phyloP scores from a whole-genome alignment of 2,888 invertebrate genomes.

The Caenorhabditis auriculariae region DNA sequence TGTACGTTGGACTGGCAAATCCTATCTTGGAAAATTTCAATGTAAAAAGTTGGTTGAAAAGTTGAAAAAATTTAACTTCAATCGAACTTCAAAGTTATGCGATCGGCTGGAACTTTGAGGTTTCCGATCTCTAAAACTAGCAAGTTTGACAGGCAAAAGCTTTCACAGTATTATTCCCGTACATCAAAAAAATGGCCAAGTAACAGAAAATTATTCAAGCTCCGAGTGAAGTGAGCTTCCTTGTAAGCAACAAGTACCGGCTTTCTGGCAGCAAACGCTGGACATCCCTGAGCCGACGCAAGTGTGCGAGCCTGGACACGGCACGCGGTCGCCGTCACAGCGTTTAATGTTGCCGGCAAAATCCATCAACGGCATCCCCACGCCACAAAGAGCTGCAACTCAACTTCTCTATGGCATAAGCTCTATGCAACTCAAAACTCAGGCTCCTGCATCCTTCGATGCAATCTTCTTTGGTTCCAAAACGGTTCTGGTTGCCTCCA shows the following conservation, averaged over 20 bases:
- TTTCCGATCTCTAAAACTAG: too few species aligned
- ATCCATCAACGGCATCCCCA: conserved; percentile 52
- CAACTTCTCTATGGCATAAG: neutral
- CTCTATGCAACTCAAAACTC: too few species aligned
- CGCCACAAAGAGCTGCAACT: conserved; percentile 43
- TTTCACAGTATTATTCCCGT: too few species aligned
- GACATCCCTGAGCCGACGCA: conserved; percentile 46
- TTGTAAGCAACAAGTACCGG: conserved; percentile 19
- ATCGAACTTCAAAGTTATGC: too few species aligned
- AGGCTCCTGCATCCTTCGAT: conserved; percentile 44
- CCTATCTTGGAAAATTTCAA: conserved; percentile 33
- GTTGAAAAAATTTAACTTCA: neutral
- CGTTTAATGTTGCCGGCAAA: conserved; percentile 53
- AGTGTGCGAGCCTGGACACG: conserved; percentile 46
- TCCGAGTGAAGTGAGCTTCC: too few species aligned
- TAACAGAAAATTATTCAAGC: too few species aligned
- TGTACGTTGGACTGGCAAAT: conserved; percentile 43
- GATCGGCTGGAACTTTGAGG: too few species aligned
- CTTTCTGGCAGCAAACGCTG: conserved; percentile 48
- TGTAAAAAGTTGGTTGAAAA: neutral
- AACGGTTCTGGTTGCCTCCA: conserved; percentile 54
- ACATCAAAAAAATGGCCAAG: too few species aligned
- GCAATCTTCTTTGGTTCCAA: conserved; percentile 43
- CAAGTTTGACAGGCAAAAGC: too few species aligned
- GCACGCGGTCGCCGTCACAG: conserved; percentile 45